Conservation (phyloP, 2,888 invertebrate genomes). For the Scaeva pyrastri region DNA sequence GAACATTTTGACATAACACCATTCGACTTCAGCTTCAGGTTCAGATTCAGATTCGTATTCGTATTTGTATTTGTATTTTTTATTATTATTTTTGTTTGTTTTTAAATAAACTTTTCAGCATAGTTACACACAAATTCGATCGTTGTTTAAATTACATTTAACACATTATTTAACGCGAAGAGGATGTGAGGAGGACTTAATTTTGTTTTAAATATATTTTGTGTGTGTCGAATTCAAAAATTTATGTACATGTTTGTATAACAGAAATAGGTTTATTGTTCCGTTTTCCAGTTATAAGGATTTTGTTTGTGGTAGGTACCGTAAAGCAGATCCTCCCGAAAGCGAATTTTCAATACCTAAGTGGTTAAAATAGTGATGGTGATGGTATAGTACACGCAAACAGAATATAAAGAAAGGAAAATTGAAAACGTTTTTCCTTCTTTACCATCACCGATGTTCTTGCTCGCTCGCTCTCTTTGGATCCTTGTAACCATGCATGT, state of each 20-base stretch:
- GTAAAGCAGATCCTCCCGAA: constrained; percentile 75
- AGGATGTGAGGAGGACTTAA: constrained; percentile 22
- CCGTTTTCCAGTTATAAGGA: constrained; percentile 63
- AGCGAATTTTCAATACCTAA: constrained; percentile 75
- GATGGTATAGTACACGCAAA: constrained; percentile 76
- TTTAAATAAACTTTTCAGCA: constrained; percentile 18
- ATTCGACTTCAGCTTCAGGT: too few species aligned
- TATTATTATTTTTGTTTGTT: constrained; percentile 32
- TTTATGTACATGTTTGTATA: constrained; percentile 68
- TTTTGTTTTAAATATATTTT: constrained; percentile 19
- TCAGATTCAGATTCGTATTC: background rate
- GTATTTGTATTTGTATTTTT: constrained; percentile 31
- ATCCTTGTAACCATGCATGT: constrained; percentile 73
- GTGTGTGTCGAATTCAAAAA: constrained; percentile 41
- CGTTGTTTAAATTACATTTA: constrained; percentile 66
- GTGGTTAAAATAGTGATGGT: constrained; percentile 73
- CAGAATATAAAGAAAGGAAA: constrained; percentile 76
- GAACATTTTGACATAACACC: constrained; percentile 65
- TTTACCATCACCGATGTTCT: constrained; percentile 72
- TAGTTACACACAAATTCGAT: constrained; percentile 61
- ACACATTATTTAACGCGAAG: constrained; percentile 43
- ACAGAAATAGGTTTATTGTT: constrained; percentile 59
- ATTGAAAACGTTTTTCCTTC: constrained; percentile 75
- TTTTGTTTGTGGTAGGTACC: constrained; percentile 68
- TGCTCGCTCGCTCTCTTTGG: constrained; percentile 57